Base-by-base conservation (phyloP, 2,888 invertebrate species). In the Schizotus pectinicornis region DNA sequence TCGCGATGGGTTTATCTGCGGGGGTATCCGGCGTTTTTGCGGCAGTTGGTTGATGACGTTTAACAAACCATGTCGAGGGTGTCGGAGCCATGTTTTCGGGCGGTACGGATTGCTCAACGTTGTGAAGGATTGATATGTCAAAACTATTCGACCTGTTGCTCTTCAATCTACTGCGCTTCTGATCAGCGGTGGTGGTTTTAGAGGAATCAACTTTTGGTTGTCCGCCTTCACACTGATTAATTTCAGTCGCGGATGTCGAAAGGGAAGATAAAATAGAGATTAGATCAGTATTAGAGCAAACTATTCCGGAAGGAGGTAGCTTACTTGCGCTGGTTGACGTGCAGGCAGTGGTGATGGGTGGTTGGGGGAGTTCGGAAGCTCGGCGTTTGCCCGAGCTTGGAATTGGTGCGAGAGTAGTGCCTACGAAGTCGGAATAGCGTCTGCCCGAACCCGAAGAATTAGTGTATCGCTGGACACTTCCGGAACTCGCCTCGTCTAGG, bases 71-170 rank as follows among this genome's bases (percentile, higher is more conserved):
- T 86, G 89, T 6, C 88, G 85, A 32, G 88, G 86, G 34, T 69
- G 56, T 59, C 7, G 71, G 59, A 62, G 70, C 72, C 38, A 63
- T 61, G 9, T 66, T 60, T 45, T 68, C 61, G 42, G 39, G 37
- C 11, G 61, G 47, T 56, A 65, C 65, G 43, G 62, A 62, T 59
- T 79, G 79, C 46, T 77, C 79, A 56, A 79, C 78, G 65, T 79
- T 84, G 61, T 86, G 83, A 36, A 92, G 82, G 13, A 91, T 84
- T 12, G 92, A 91, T 0, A 91, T 87, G 76, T 93, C 92, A 71
- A 93, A 92, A 77, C 92, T 93, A 78, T 91, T 92, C 9, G 92
- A 92, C 50, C 92, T 87, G 75, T 86, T 89, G 63, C 87, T 89
- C 62, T 86, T 87, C 54, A 89, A 80, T 48, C 85, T 83, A 59